Evolutionary conservation across 2,797 vertebrate species (phyloP).

Genomic region (Malacoraja senta): DNA sequence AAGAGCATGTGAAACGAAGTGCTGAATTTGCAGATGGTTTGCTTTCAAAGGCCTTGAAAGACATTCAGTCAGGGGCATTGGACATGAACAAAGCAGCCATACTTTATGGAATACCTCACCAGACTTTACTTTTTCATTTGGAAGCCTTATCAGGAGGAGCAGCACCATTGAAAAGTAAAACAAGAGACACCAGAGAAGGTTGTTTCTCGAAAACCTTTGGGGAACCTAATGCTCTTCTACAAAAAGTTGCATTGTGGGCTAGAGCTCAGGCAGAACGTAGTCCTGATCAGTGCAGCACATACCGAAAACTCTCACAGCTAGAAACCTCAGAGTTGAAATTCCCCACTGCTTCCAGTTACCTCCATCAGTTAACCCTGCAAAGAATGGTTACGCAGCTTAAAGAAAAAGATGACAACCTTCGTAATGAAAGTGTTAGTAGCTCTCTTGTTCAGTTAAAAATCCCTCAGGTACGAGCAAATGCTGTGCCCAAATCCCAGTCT

Average conservation of each 20-base stretch:
- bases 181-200: slow-evolving; percentile 70
- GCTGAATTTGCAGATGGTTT: slow-evolving; percentile 98
- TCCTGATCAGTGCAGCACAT: slow-evolving; percentile 61
- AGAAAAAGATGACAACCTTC: slow-evolving; percentile 72
- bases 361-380: slow-evolving; percentile 81
- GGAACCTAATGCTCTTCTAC: slow-evolving; percentile 83
- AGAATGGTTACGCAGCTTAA: slow-evolving; percentile 79
- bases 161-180: slow-evolving; percentile 70
- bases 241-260: slow-evolving; percentile 91
- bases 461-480: slow-evolving; percentile 88
- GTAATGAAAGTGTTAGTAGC: slow-evolving; percentile 63
- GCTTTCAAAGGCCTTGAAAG: slow-evolving; percentile 99
- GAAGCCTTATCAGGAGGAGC: slow-evolving; percentile 80
- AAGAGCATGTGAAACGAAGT: slow-evolving; percentile 97
- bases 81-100: slow-evolving; percentile 94
- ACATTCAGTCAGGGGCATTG: slow-evolving; percentile 96
- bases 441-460: slow-evolving; percentile 83
- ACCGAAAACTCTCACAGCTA: slow-evolving; percentile 74
- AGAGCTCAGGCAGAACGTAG: slow-evolving; percentile 71
- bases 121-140: slow-evolving; percentile 86
- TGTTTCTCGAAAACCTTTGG: slow-evolving; percentile 74
- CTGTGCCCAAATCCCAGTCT: slow-evolving; percentile 71
- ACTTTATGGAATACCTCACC: slow-evolving; percentile 98
- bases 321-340: slow-evolving; percentile 82
- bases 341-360: slow-evolving; percentile 80